Evolutionary conservation across 2,888 invertebrate genomes (phyloP).

Genomic region (Acleris sparsana): DNA sequence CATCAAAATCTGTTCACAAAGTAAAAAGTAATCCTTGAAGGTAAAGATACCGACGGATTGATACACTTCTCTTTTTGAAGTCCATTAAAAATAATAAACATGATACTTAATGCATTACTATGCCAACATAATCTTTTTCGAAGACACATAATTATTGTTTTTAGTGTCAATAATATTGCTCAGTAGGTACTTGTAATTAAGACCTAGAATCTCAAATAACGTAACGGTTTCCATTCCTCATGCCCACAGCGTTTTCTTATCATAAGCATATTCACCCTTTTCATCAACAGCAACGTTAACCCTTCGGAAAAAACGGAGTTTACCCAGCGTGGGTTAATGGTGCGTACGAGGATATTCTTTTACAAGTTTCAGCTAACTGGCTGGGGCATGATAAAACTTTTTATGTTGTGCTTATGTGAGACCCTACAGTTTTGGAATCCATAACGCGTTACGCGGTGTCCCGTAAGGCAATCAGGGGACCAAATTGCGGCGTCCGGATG

Average conservation of each 20-base stretch:
- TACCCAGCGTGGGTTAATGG: conserved; percentile 57
- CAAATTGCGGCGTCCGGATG: conserved; percentile 28
- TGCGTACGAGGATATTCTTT: conserved; percentile 68
- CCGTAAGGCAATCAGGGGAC: conserved; percentile 40
- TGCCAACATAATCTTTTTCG: too few relatives aligned
- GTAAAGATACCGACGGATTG: too few relatives aligned
- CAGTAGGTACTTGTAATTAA: too few relatives aligned
- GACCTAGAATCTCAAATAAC: background rate
- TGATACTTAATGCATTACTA: too few relatives aligned
- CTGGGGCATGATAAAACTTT: conserved; percentile 75
- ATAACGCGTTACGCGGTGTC: conserved; percentile 55
- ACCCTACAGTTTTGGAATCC: conserved; percentile 65
- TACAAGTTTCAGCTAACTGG: conserved; percentile 66
- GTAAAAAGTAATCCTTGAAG: too few relatives aligned
- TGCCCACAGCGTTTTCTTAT: conserved; percentile 25
- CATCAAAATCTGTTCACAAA: too few relatives aligned
- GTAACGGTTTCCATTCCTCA: background rate
- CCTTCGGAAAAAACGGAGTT: conserved; percentile 29
- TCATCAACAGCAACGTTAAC: conserved; percentile 30
- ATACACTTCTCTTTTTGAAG: too few relatives aligned
- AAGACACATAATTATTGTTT: too few relatives aligned
- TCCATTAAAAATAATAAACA: too few relatives aligned
- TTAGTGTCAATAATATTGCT: too few relatives aligned
- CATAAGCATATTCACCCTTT: conserved; percentile 35
- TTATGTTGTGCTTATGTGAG: conserved; percentile 74